A percentile compares a stretch with the other conserved stretches of the same genome.
Conservation (phyloP, 2,113 vertebrate species). For the Hemibagrus wyckioides region DNA sequence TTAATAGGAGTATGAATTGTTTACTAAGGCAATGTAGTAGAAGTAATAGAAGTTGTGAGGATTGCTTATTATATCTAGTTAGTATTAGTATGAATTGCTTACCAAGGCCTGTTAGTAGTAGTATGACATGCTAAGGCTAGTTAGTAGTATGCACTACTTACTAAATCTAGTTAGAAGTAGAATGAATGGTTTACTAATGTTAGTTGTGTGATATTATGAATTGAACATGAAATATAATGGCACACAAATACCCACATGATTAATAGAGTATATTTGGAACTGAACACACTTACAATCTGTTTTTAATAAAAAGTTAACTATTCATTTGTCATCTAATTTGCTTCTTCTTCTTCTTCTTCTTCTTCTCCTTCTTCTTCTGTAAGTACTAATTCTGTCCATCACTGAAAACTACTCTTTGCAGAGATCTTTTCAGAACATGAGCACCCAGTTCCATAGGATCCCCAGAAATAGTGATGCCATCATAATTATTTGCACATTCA, state of each 20-base stretch:
- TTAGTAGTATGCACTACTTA: too few species aligned
- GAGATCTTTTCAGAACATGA: not conserved
- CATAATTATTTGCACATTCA: not conserved
- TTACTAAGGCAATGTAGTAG: too few species aligned
- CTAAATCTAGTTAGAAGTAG: too few species aligned
- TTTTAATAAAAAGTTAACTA: not conserved
- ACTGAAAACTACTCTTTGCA: not conserved
- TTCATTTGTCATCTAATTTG: not conserved
- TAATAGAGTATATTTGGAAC: not conserved
- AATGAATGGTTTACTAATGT: too few species aligned
- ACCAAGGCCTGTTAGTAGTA: too few species aligned
- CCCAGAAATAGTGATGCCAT: not conserved
- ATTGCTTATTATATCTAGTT: too few species aligned
- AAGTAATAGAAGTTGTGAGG: too few species aligned
- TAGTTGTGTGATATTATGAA: too few species aligned
- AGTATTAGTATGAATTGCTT: too few species aligned
- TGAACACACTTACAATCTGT: not conserved
- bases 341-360: not conserved
- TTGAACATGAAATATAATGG: not conserved
- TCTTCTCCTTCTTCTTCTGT: too few species aligned
- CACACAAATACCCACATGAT: not conserved
- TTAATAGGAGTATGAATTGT: too few species aligned
- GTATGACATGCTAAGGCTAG: too few species aligned
- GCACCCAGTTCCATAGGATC: not conserved
- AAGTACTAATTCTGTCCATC: not conserved